These are phyloP conservation scores for Malurus splendens DNA, from an alignment of 2,797 vertebrate genomes.

Conservation along the genomic window DNA sequence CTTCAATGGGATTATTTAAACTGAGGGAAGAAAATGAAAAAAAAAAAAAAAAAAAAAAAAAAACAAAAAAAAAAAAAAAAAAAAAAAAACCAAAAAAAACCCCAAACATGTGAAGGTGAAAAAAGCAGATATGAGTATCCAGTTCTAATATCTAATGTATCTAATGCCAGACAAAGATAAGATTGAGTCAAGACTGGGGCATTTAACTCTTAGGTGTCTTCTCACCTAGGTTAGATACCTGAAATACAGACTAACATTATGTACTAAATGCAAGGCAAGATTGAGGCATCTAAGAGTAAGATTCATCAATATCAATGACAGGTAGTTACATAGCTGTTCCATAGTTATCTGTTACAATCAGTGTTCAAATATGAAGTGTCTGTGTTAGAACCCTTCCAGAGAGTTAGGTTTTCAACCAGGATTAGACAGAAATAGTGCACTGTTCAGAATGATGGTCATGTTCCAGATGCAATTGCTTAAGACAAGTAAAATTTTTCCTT, in stretches of 20 bases:
- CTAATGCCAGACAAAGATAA: not conserved
- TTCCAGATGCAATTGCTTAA: not conserved
- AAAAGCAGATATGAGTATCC: accelerated
- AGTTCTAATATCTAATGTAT: not conserved
- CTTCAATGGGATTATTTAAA: not conserved
- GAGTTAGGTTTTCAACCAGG: not conserved
- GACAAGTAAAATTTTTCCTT: not conserved
- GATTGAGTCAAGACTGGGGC: not conserved
- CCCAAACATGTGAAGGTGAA: not conserved
- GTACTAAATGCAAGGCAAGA: not conserved
- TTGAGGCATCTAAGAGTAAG: not conserved
- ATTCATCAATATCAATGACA: not conserved
- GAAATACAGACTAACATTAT: not conserved
- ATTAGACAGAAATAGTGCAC: not conserved
- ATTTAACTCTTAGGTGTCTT: not conserved
- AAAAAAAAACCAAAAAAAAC: no score
- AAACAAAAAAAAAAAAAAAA: no score
- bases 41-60: not conserved
- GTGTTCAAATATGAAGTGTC: not conserved
- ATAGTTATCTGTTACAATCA: not conserved
- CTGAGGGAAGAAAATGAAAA: accelerated
- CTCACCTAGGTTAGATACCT: not conserved
- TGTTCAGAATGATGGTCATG: not conserved
- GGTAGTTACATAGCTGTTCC: not conserved
- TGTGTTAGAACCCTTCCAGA: not conserved